Percentiles rank a stretch among this genome's conserved stretches.
Conservation (phyloP, 1,140 invertebrate species). For the Ganaspis sp. region DNA sequence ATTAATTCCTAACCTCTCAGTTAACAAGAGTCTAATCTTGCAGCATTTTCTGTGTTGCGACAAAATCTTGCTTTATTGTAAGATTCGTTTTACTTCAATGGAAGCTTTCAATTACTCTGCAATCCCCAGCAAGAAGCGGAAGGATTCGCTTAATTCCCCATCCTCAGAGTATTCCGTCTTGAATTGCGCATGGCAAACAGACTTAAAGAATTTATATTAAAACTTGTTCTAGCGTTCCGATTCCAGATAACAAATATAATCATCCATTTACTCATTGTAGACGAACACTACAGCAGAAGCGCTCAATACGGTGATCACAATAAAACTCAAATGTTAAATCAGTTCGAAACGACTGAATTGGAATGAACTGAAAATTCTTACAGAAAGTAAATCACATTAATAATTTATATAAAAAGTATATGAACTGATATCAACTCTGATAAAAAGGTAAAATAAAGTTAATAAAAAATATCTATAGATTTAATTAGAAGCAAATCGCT, state of each 20-base stretch:
- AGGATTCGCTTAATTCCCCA: conserved; percentile 57
- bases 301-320: no score
- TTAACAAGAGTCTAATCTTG: conserved; percentile 49
- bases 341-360: no score
- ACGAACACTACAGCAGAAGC: no score
- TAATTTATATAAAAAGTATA: no score
- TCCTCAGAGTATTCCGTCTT: conserved; percentile 53
- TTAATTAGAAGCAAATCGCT: no score
- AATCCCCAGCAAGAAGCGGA: conserved; percentile 54
- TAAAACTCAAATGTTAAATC: no score
- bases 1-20: conserved; percentile 46
- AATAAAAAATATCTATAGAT: no score
- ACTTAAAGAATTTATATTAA: conserved; percentile 30
- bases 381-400: no score
- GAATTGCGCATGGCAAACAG: conserved; percentile 59
- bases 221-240: not conserved
- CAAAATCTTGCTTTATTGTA: conserved; percentile 49
- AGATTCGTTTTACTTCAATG: conserved; percentile 42
- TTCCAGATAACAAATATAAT: conserved; percentile 1
- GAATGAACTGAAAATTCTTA: no score
- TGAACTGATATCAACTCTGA: no score
- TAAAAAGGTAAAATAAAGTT: no score
- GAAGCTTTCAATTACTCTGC: conserved; percentile 60
- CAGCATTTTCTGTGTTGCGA: conserved; percentile 37
- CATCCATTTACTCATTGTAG: no score